Percentiles rank a stretch among this genome's conserved stretches.
These are phyloP conservation scores for Norana najaformis DNA, from an alignment of 2,888 invertebrate species.

Conservation along the genomic window DNA sequence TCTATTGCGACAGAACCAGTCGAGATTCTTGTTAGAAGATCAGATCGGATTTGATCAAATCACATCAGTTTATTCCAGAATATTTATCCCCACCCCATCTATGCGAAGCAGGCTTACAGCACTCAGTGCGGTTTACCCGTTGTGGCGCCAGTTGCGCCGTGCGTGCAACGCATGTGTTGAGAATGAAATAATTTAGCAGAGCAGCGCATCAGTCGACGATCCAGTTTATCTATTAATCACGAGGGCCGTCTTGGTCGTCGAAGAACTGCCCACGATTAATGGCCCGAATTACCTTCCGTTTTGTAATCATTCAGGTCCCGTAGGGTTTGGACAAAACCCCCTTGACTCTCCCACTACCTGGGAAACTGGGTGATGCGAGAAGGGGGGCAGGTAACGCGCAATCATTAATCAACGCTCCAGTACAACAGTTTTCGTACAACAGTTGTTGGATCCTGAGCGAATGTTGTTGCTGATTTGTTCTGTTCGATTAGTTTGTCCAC, in stretches of 20 bases:
- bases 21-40: background rate
- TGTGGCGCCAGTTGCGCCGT: background rate
- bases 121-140: background rate
- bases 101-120: background rate
- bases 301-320: background rate
- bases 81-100: background rate
- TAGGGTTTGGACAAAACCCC: background rate
- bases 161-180: background rate
- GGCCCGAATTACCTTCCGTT: background rate
- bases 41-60: background rate
- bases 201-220: background rate
- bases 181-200: background rate
- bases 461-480: background rate
- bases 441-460: background rate
- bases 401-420: no score
- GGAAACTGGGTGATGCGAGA: background rate
- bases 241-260: background rate
- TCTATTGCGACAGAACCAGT: background rate
- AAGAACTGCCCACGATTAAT: conserved; percentile 13
- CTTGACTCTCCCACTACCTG: background rate
- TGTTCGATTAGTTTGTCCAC: background rate
- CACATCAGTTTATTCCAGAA: background rate
- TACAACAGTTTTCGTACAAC: no score
- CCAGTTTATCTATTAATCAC: background rate
- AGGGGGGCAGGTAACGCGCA: background rate